These are phyloP conservation scores for Trachelus iudaicus DNA, from an alignment of 2,888 invertebrate genomes.

Conservation along the genomic window DNA sequence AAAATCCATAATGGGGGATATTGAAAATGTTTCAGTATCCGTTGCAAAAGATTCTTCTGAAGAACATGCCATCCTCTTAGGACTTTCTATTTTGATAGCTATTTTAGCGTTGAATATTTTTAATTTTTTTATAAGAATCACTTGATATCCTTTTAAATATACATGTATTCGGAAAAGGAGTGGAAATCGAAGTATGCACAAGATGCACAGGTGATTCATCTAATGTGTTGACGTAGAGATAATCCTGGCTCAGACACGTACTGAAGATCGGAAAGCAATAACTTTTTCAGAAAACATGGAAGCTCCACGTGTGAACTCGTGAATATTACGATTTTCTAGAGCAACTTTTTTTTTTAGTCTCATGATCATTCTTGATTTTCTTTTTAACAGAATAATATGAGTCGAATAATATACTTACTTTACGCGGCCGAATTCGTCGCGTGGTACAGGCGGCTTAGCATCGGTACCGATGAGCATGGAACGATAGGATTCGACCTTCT, in stretches of 20 bases:
- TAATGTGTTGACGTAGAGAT: neutral
- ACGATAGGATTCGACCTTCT: conserved; percentile 89
- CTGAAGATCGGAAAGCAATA: neutral
- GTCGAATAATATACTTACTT: conserved; percentile 69
- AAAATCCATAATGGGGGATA: neutral
- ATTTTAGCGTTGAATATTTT: neutral
- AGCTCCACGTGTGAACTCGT: neutral
- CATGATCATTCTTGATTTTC: neutral
- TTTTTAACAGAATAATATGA: neutral
- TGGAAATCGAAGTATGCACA: neutral
- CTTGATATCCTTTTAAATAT: neutral
- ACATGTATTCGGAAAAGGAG: too few relatives aligned
- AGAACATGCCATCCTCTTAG: neutral
- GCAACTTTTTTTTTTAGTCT: neutral
- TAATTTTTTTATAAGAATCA: neutral
- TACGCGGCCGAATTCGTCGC: conserved; percentile 89
- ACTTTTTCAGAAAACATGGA: neutral
- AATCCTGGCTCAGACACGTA: conserved; percentile 31
- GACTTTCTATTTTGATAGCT: neutral
- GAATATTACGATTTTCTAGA: neutral
- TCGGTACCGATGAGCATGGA: conserved; percentile 83
- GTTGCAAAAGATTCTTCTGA: neutral
- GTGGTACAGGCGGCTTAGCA: conserved; percentile 70
- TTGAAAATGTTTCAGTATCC: neutral
- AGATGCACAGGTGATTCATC: neutral